Conservation (phyloP, 2,113 vertebrate genomes). For the Neopipo cinnamomea region DNA sequence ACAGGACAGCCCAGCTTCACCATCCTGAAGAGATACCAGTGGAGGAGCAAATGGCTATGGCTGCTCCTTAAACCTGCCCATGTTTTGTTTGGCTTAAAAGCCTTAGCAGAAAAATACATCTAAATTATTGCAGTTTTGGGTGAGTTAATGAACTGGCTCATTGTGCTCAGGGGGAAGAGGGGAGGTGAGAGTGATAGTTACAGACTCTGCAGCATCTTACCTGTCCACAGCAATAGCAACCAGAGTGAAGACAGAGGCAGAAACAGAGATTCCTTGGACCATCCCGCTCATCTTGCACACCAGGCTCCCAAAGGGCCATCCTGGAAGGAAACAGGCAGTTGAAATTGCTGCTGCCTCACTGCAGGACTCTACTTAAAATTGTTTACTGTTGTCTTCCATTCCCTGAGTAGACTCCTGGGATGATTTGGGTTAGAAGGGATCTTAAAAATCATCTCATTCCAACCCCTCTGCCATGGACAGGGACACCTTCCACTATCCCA, state of each 20-base stretch:
- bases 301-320: constrained; percentile 93
- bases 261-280: constrained; percentile 91
- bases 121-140: not conserved
- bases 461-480: not conserved
- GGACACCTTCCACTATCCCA: not conserved
- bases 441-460: not conserved
- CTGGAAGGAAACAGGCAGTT: constrained; percentile 61
- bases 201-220: constrained; percentile 58
- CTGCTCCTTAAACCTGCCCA: not conserved
- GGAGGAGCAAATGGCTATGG: not conserved
- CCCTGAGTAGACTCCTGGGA: not conserved
- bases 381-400: not conserved
- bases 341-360: not conserved
- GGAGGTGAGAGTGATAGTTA: not conserved
- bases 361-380: not conserved
- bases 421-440: too few relatives aligned
- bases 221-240: constrained; percentile 92
- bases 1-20: not conserved
- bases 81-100: not conserved
- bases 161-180: too few relatives aligned
- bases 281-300: constrained; percentile 93
- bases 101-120: not conserved
- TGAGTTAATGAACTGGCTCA: not conserved
- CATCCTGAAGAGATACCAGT: not conserved
- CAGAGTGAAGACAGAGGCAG: constrained; percentile 91